These are phyloP conservation scores for Mesitornis unicolor DNA, from an alignment of 2,113 vertebrate genomes.

Conservation along the genomic window DNA sequence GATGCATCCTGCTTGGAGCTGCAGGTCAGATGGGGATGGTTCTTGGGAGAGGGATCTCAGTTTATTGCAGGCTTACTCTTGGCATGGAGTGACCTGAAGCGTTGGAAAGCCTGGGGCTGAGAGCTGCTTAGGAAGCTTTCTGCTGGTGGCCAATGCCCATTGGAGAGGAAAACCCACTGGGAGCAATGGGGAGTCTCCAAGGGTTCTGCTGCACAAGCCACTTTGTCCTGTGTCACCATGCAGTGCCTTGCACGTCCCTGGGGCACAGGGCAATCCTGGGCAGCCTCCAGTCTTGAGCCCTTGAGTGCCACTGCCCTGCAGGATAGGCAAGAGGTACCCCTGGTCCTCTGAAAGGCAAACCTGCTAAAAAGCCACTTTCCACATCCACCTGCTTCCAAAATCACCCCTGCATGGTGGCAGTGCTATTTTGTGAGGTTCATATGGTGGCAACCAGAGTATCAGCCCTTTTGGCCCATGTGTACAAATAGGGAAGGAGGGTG, in stretches of 20 bases:
- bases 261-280: too few relatives aligned
- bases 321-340: not conserved
- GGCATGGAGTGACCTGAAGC: fast-evolving
- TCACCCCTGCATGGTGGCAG: not conserved
- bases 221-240: not conserved
- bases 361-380: not conserved
- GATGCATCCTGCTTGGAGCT: not conserved
- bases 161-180: not conserved
- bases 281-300: not conserved
- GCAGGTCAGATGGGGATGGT: not conserved
- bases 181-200: not conserved
- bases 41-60: not conserved
- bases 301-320: not conserved
- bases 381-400: not conserved
- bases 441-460: not conserved
- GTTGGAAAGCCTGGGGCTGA: not conserved
- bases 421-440: not conserved
- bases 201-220: not conserved
- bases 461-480: not conserved
- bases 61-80: not conserved
- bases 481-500: not conserved
- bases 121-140: not conserved
- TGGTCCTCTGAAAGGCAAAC: not conserved
- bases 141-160: not conserved
- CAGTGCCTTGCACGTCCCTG: not conserved